Evolutionary conservation across 1,140 invertebrate species (phyloP).

Genomic region (Papilio xuthus): DNA sequence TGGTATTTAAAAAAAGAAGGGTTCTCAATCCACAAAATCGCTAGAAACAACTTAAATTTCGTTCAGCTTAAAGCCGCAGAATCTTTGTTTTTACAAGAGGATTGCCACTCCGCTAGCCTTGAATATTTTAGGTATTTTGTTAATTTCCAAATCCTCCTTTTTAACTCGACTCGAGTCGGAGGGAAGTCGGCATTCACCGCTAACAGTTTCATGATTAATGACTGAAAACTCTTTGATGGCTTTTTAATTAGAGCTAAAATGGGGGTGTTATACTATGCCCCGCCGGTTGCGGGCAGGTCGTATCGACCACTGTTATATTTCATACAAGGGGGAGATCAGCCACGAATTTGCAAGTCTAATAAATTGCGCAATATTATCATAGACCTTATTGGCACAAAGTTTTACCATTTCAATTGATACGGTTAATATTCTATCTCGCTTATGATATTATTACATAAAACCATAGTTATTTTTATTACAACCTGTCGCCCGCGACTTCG

Average conservation of each 20-base stretch:
- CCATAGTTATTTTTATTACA: slow-evolving; percentile 56
- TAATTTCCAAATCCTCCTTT: slow-evolving; percentile 77
- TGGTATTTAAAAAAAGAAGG: slow-evolving; percentile 69
- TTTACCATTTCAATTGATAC: slow-evolving; percentile 63
- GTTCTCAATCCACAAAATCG: slow-evolving; percentile 75
- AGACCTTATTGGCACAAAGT: slow-evolving; percentile 75
- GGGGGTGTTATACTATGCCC: slow-evolving; percentile 74
- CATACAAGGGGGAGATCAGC: slow-evolving; percentile 68
- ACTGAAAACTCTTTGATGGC: slow-evolving; percentile 81
- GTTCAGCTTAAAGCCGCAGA: slow-evolving; percentile 65
- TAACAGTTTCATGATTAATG: slow-evolving; percentile 82
- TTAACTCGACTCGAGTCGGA: slow-evolving; percentile 68
- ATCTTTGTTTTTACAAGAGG: slow-evolving; percentile 71
- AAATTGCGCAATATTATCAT: slow-evolving; percentile 75
- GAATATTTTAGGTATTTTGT: slow-evolving; percentile 79
- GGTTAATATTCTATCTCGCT: slow-evolving; percentile 66
- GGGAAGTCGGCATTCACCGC: slow-evolving; percentile 77
- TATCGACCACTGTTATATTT: slow-evolving; percentile 74
- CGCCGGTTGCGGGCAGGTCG: slow-evolving; percentile 61
- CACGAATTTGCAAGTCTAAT: slow-evolving; percentile 80
- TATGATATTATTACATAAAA: slow-evolving; percentile 48
- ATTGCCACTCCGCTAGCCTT: slow-evolving; percentile 75
- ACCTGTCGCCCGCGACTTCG: too few relatives aligned
- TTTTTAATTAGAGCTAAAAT: slow-evolving; percentile 81
- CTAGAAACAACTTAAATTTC: slow-evolving; percentile 73